phyloP scores from a whole-genome alignment of 2,888 invertebrate genomes.

The Cephonodes hylas region DNA sequence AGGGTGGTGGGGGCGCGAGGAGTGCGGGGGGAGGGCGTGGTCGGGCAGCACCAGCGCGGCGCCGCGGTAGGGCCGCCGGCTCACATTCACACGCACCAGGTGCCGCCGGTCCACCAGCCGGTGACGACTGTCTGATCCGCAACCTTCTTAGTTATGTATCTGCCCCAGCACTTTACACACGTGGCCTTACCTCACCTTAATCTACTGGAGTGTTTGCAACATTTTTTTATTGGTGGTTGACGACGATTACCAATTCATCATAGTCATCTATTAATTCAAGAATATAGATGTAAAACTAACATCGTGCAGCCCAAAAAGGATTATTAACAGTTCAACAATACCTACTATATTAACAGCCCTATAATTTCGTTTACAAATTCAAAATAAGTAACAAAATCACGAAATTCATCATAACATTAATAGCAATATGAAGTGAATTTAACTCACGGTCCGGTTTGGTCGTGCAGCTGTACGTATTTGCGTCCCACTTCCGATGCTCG shows the following conservation, averaged over 20 bases:
- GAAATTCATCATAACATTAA: not conserved
- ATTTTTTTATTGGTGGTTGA: too few relatives aligned
- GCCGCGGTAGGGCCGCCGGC: constrained; percentile 23
- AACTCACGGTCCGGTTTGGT: constrained; percentile 66
- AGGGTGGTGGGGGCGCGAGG: not conserved
- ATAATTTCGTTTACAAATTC: not conserved
- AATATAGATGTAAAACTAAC: too few relatives aligned
- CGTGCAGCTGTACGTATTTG: constrained; percentile 63
- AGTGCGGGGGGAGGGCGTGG: not conserved
- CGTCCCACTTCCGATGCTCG: constrained; percentile 55
- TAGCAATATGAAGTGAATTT: constrained; percentile 11
- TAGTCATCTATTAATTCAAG: too few relatives aligned
- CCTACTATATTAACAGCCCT: not conserved
- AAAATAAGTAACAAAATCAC: not conserved
- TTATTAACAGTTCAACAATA: too few relatives aligned
- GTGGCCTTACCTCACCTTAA: too few relatives aligned
- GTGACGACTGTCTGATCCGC: constrained; percentile 70
- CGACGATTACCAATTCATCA: too few relatives aligned
- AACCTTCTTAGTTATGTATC: not conserved
- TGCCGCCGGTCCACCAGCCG: constrained; percentile 60
- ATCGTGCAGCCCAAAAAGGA: too few relatives aligned
- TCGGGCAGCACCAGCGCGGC: not conserved
- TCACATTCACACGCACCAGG: constrained; percentile 42
- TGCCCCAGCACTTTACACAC: not conserved
- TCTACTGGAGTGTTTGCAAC: too few relatives aligned